Base-by-base conservation (phyloP, 1,140 invertebrate species). In the Drosophila sp. region DNA sequence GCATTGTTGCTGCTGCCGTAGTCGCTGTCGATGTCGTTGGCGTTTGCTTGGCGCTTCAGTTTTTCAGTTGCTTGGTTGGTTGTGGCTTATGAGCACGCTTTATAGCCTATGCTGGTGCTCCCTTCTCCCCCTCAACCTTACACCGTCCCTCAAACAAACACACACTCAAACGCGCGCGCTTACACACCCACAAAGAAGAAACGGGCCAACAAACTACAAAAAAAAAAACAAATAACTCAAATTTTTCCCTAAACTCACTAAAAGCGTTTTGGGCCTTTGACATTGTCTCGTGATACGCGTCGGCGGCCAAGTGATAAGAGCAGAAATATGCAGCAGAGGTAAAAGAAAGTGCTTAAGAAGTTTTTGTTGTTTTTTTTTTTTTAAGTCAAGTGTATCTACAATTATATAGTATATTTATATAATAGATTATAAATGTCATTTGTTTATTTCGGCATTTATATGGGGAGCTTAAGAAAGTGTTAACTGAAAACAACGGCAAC, bases 271-370 rank as follows among this genome's bases (percentile, higher is more conserved):
- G 54, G 60, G 32, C 41, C 56, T 65, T 65, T 60, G 66, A 54
- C 35, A 41, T 60, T 73, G 66, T 69, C 76, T 75, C 75, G 82
- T 86, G 82, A 85, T 87, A 72, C 61, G 72, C 67, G 64, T 30
- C 60, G 44, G 56, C 60, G 44, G 56, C 56, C 32, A 69, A 89
- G 83, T 87, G 83, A 87, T 89, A 89, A 80, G 17, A 80, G 35
- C 60, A 65, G 54, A 66, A 76, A 62, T 11, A 87, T 87, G 83
- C 84, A 84, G 84, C 83, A 87, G 65, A 87, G 83, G 83, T 87
- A 84, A 82, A 73, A 35, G 56, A 67, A 81, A 82, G 60, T 41
- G 55, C 38, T 32, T n/a, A 32, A 38, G 41, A n/a, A 35, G 4
- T 35, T 32, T 58, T 11, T 47, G 50, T 35, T 35, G 7, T 35